Percentiles rank a stretch among this genome's conserved stretches.
These are phyloP conservation scores for Oceanites oceanicus DNA, from an alignment of 2,113 vertebrate species.

Conservation along the genomic window DNA sequence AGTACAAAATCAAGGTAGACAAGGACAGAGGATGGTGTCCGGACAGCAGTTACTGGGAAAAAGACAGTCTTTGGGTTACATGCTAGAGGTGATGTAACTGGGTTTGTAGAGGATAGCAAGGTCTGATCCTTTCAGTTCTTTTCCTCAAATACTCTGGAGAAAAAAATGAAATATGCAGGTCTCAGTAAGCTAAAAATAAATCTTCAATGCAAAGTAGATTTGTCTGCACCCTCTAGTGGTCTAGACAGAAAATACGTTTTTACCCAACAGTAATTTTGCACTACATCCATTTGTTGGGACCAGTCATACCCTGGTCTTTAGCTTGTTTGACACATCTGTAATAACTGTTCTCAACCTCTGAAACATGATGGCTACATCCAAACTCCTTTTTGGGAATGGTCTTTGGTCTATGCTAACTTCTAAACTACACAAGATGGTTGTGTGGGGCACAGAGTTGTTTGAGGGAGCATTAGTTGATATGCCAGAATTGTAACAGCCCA, in stretches of 20 bases:
- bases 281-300: not conserved
- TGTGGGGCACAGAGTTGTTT: not conserved
- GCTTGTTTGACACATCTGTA: not conserved
- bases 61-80: not conserved
- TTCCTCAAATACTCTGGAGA: not conserved
- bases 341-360: not conserved
- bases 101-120: not conserved
- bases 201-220: not conserved
- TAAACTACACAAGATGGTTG: not conserved
- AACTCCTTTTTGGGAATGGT: not conserved
- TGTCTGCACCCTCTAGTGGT: constrained; percentile 17
- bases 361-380: not conserved
- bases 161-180: not conserved
- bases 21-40: not conserved
- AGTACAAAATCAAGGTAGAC: fast-evolving
- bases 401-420: not conserved
- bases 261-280: not conserved
- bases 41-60: not conserved
- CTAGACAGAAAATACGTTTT: not conserved
- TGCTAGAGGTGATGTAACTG: not conserved
- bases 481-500: not conserved
- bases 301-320: not conserved
- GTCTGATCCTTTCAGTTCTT: not conserved
- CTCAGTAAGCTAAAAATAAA: not conserved
- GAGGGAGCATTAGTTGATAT: not conserved